Conservation (phyloP, 2,888 invertebrate species). For the Melinaea marsaeus region DNA sequence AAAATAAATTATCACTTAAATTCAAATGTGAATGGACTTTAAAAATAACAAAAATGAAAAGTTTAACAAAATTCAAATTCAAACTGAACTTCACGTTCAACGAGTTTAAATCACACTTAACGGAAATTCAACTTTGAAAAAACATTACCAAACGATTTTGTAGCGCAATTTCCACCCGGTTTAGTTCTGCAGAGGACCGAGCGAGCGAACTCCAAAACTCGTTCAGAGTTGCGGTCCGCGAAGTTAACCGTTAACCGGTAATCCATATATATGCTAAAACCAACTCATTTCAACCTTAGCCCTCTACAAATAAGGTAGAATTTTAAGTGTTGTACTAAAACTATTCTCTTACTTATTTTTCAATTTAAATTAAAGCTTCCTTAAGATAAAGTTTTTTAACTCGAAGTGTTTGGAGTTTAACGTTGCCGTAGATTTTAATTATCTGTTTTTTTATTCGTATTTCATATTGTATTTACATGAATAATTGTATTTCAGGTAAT, state of each 20-base stretch:
- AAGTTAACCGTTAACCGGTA: constrained; percentile 32
- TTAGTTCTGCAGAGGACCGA: constrained; percentile 36
- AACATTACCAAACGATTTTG: constrained; percentile 36
- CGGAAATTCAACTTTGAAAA: constrained; percentile 25
- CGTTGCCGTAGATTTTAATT: constrained; percentile 21
- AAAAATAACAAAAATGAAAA: not conserved
- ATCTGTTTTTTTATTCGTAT: constrained; percentile 7
- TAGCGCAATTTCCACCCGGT: constrained; percentile 39
- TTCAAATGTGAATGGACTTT: too few relatives aligned
- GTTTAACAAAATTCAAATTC: not conserved
- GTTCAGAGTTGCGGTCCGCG: constrained; percentile 31
- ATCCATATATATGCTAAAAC: constrained; percentile 27
- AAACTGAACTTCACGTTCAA: constrained; percentile 8
- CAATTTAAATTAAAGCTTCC: constrained; percentile 23
- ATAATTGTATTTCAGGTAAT: not conserved
- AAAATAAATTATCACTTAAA: too few relatives aligned
- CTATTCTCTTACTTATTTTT: constrained; percentile 12
- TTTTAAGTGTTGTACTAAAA: constrained; percentile 16
- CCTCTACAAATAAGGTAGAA: constrained; percentile 7
- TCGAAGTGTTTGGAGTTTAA: constrained; percentile 27
- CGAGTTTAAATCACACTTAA: constrained; percentile 12
- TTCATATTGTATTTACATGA: not conserved
- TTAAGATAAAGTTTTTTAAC: constrained; percentile 31
- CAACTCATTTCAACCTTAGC: constrained; percentile 28
- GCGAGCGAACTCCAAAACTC: constrained; percentile 38